phyloP scores from a whole-genome alignment of 1,140 invertebrate species.

The Sminthurides bifidus region DNA sequence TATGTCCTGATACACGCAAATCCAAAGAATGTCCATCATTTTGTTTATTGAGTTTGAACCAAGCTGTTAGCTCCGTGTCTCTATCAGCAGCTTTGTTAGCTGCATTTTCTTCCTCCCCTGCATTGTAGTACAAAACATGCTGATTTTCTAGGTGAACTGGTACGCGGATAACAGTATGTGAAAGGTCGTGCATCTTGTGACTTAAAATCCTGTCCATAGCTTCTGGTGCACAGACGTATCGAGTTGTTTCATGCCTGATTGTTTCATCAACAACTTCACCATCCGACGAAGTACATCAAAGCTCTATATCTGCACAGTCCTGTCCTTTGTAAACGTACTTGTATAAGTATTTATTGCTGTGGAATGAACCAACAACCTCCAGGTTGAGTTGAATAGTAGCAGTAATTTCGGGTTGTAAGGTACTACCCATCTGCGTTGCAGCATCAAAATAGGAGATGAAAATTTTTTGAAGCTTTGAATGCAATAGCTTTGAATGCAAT shows the following conservation, averaged over 20 bases:
- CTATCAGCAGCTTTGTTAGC: slow-evolving; percentile 2
- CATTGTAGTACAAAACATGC: slow-evolving; percentile 34
- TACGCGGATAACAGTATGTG: slow-evolving; percentile 36
- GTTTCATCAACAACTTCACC: slow-evolving; percentile 28
- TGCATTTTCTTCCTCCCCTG: slow-evolving; percentile 21
- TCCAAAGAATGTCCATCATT: background rate
- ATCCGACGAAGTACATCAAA: background rate
- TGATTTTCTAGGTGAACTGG: slow-evolving; percentile 41
- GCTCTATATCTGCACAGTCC: slow-evolving; percentile 19
- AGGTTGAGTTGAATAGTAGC: slow-evolving; percentile 42
- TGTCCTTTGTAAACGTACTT: slow-evolving; percentile 31
- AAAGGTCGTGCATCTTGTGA: slow-evolving; percentile 28
- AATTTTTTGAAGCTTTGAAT: too few relatives aligned
- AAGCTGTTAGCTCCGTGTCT: slow-evolving; percentile 28
- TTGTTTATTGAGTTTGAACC: slow-evolving; percentile 11
- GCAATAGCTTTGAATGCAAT: too few relatives aligned
- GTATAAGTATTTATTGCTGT: slow-evolving; percentile 42
- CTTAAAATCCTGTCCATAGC: slow-evolving; percentile 33
- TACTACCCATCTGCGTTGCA: slow-evolving; percentile 44
- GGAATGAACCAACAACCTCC: slow-evolving; percentile 42
- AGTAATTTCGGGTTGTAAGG: slow-evolving; percentile 43
- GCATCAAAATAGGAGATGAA: too few relatives aligned
- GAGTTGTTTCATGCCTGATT: slow-evolving; percentile 16
- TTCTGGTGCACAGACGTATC: slow-evolving; percentile 34
- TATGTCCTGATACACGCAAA: slow-evolving; percentile 18